phyloP scores from a whole-genome alignment of 2,888 invertebrate species.

The Cryptus viduatorius region DNA sequence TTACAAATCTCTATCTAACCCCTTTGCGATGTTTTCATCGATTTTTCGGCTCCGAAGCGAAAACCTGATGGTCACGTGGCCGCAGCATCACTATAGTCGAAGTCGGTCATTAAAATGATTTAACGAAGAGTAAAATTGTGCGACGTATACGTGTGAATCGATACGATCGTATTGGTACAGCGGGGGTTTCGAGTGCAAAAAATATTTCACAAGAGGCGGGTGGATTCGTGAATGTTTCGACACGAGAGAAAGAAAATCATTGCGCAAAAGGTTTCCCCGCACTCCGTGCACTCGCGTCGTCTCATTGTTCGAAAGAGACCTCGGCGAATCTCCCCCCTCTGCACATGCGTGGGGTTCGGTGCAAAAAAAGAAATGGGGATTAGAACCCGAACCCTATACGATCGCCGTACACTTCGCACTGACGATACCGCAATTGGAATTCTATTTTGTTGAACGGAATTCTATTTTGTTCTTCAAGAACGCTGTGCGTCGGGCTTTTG shows the following conservation, averaged over 20 bases:
- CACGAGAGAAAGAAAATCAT: constrained; percentile 23
- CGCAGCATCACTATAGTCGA: not conserved
- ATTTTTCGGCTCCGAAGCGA: not conserved
- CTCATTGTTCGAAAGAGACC: constrained; percentile 50
- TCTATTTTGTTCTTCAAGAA: constrained; percentile 41
- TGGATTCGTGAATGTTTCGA: not conserved
- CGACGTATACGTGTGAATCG: not conserved
- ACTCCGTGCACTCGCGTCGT: not conserved
- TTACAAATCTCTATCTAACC: not conserved
- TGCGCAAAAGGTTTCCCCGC: constrained; percentile 41
- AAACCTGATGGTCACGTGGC: not conserved
- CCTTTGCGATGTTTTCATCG: not conserved
- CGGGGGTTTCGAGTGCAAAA: not conserved
- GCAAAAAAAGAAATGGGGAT: constrained; percentile 52
- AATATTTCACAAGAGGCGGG: constrained; percentile 32
- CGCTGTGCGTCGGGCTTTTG: constrained; percentile 11
- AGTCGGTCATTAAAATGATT: constrained; percentile 45
- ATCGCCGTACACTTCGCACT: constrained; percentile 30
- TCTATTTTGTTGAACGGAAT: constrained; percentile 46
- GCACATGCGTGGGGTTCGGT: constrained; percentile 29
- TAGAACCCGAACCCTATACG: constrained; percentile 34
- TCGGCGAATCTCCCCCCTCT: constrained; percentile 27
- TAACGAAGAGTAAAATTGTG: constrained; percentile 52
- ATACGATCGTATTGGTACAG: not conserved
- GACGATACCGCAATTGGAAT: constrained; percentile 45